phyloP scores from a whole-genome alignment of 2,113 vertebrate genomes.

The Uropsilus gracilis region DNA sequence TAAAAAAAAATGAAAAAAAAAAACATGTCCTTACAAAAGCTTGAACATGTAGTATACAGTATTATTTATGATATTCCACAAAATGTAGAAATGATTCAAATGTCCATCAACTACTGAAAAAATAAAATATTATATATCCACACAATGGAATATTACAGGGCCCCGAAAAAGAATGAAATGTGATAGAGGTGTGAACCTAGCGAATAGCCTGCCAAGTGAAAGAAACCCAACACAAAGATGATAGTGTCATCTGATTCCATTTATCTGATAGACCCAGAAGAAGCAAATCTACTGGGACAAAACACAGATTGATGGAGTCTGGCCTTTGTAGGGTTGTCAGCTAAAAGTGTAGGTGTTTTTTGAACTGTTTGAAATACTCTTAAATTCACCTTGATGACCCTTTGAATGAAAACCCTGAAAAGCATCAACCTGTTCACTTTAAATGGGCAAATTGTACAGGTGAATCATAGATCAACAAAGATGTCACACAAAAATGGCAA shows the following conservation, averaged over 20 bases:
- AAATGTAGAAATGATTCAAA: neutral
- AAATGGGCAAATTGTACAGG: neutral
- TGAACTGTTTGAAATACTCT: neutral
- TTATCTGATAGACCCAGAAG: neutral
- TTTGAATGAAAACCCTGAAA: neutral
- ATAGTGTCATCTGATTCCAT: rapidly evolving
- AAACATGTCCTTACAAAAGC: neutral
- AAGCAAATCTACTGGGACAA: neutral
- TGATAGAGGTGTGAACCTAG: neutral
- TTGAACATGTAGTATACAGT: neutral
- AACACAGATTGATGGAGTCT: neutral
- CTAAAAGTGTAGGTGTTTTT: neutral
- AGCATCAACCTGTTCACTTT: neutral
- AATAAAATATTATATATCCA: neutral
- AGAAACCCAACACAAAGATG: neutral
- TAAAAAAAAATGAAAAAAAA: too few species aligned
- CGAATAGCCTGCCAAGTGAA: neutral
- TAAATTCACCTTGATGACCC: neutral
- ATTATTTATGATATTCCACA: neutral
- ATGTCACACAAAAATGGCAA: neutral
- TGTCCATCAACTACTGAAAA: neutral
- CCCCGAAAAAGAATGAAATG: neutral
- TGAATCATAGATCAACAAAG: neutral
- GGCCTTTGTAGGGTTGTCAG: neutral
- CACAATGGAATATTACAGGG: neutral